These are phyloP conservation scores for Nemoura dubitans DNA, from an alignment of 2,888 invertebrate species.

Conservation along the genomic window DNA sequence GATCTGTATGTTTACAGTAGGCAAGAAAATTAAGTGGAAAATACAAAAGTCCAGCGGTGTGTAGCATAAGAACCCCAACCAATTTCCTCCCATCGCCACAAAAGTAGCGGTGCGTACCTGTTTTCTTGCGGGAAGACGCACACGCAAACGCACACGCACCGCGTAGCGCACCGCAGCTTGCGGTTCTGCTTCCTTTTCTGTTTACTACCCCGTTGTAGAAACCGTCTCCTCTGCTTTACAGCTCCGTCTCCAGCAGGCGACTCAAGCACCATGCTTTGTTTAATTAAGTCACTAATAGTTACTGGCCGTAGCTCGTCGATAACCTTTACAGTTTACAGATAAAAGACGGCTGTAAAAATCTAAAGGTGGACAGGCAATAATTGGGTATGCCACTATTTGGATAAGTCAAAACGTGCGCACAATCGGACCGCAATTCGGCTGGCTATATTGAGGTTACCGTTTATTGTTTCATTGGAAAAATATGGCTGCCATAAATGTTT, in stretches of 20 bases:
- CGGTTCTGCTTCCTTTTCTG: background rate
- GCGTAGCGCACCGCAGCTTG: background rate
- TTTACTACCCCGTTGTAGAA: background rate
- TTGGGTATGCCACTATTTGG: conserved; percentile 20
- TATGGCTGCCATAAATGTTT: conserved; percentile 19
- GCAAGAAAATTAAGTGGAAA: too few species aligned
- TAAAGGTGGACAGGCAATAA: background rate
- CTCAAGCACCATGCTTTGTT: background rate
- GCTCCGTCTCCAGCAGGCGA: background rate
- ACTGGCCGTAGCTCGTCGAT: background rate
- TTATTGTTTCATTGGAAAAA: conserved; percentile 29
- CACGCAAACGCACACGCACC: too few species aligned
- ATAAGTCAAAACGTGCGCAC: conserved; percentile 1
- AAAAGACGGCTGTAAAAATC: background rate
- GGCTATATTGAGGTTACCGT: background rate
- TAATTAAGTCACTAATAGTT: conserved; percentile 29
- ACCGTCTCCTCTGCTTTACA: background rate
- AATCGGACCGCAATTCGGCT: background rate
- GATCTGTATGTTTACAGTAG: too few species aligned
- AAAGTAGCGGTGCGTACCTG: too few species aligned
- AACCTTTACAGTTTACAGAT: conserved; percentile 14
- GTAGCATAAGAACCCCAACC: too few species aligned
- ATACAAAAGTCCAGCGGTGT: too few species aligned
- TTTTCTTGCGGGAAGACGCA: too few species aligned
- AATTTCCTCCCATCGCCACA: too few species aligned